phyloP scores from a whole-genome alignment of 2,888 invertebrate species.

The Mythimna impura region DNA sequence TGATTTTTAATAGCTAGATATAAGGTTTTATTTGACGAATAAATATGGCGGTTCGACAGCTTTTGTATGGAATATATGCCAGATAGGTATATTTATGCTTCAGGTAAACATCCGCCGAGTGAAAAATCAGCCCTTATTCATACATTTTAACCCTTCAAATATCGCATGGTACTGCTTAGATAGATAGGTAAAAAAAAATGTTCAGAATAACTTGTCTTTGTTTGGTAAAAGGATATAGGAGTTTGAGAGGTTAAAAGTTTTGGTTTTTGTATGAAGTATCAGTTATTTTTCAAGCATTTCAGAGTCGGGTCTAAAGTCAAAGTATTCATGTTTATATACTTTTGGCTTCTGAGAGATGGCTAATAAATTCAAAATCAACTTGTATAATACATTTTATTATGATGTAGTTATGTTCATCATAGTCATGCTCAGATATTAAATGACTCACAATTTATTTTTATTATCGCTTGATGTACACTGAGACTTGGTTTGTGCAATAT shows the following conservation, averaged over 20 bases:
- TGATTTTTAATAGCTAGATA: too few species aligned
- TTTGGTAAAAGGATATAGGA: too few species aligned
- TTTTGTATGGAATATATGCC: too few species aligned
- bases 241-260: neutral
- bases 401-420: conserved; percentile 43
- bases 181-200: too few species aligned
- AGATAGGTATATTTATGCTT: too few species aligned
- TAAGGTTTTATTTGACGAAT: too few species aligned
- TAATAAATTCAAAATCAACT: conserved; percentile 12
- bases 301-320: neutral
- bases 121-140: neutral
- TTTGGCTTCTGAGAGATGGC: neutral
- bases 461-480: conserved; percentile 58
- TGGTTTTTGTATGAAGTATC: neutral
- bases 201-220: too few species aligned
- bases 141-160: neutral
- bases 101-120: too few species aligned
- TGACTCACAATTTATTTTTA: conserved; percentile 36
- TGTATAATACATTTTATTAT: conserved; percentile 9
- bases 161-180: too few species aligned
- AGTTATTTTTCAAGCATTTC: neutral
- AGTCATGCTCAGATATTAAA: conserved; percentile 37
- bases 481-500: conserved; percentile 61
- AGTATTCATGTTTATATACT: neutral
- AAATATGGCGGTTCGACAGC: too few species aligned